phyloP scores from a whole-genome alignment of 2,888 invertebrate genomes.

The Drosophila aldrichi region DNA sequence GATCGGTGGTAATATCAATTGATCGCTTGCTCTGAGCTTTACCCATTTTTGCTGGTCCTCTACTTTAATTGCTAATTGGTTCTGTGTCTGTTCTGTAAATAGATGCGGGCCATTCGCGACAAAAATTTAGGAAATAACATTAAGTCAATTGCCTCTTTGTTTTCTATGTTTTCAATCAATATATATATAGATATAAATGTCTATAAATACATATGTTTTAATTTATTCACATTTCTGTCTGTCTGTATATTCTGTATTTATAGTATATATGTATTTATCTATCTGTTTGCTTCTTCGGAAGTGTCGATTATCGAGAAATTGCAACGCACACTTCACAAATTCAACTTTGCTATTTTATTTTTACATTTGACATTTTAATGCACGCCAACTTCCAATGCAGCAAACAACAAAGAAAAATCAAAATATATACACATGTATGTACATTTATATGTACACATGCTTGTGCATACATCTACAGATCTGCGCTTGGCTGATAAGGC shows the following conservation, averaged over 20 bases:
- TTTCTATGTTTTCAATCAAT: background rate
- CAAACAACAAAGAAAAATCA: conserved; percentile 2
- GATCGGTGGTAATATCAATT: conserved; percentile 92
- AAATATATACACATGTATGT: background rate
- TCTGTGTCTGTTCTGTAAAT: conserved; percentile 46
- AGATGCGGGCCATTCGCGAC: conserved; percentile 34
- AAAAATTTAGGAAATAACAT: conserved; percentile 36
- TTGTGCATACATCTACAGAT: background rate
- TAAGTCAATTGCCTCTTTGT: conserved; percentile 26
- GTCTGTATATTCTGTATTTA: conserved; percentile 3
- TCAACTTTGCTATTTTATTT: conserved; percentile 47
- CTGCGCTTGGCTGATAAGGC: background rate
- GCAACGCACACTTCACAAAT: conserved; percentile 42
- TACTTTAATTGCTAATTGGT: conserved; percentile 84
- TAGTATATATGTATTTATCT: conserved; percentile 8
- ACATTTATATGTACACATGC: background rate
- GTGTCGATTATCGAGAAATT: conserved; percentile 40
- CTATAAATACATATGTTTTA: conserved; percentile 3
- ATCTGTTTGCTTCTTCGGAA: background rate
- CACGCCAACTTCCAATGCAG: conserved; percentile 47
- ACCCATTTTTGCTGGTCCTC: conserved; percentile 88
- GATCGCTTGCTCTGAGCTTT: conserved; percentile 95
- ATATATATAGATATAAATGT: background rate
- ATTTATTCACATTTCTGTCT: conserved; percentile 10
- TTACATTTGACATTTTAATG: conserved; percentile 70